These are phyloP conservation scores for Callyntrura sp. DNA, from an alignment of 2,888 invertebrate genomes.

Conservation along the genomic window DNA sequence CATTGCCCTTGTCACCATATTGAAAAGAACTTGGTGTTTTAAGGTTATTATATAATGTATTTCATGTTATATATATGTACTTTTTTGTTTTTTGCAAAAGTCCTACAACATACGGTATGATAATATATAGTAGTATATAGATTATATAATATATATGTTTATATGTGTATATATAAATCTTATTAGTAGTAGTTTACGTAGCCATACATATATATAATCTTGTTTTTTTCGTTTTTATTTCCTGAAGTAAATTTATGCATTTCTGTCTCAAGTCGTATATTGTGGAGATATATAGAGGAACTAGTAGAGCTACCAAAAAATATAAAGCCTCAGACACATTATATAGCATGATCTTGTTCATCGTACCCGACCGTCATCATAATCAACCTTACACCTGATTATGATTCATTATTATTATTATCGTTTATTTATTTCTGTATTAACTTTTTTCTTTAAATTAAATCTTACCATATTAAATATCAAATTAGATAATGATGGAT, in stretches of 20 bases:
- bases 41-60: slow-evolving; percentile 4
- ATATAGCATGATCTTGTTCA: background rate
- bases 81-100: slow-evolving; percentile 18
- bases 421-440: background rate
- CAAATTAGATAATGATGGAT: too few relatives aligned
- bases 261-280: background rate
- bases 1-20: slow-evolving; percentile 44
- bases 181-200: background rate
- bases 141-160: slow-evolving; percentile 4
- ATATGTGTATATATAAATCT: slow-evolving; percentile 25
- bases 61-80: background rate
- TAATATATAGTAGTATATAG: background rate
- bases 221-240: slow-evolving; percentile 3
- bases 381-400: background rate
- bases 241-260: slow-evolving; percentile 12
- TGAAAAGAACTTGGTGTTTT: slow-evolving; percentile 65
- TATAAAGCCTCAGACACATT: slow-evolving; percentile 25
- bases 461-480: too few relatives aligned
- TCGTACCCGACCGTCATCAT: background rate
- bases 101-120: background rate
- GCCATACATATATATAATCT: background rate
- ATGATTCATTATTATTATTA: background rate
- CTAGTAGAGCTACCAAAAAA: slow-evolving; percentile 46
- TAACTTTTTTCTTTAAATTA: background rate
- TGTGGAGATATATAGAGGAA: background rate